These are phyloP conservation scores for Theretra japonica DNA, from an alignment of 2,888 invertebrate species.

Conservation along the genomic window DNA sequence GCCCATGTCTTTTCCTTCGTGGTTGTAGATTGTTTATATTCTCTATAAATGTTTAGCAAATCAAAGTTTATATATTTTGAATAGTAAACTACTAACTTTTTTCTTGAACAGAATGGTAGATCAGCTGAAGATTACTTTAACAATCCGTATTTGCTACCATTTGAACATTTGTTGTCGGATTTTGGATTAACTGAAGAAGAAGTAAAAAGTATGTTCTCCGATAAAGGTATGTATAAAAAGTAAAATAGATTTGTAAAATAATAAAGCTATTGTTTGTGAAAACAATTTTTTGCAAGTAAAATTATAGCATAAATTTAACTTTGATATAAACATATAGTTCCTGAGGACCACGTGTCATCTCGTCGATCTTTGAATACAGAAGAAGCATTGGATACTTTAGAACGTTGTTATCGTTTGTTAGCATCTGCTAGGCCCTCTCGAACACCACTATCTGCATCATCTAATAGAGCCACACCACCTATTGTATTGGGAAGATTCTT, in stretches of 20 bases:
- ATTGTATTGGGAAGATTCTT: constrained; percentile 89
- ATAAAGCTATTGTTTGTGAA: background rate
- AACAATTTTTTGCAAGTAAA: background rate
- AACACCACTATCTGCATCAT: constrained; percentile 85
- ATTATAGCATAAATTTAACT: constrained; percentile 18
- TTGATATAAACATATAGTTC: constrained; percentile 82
- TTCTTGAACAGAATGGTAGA: constrained; percentile 86
- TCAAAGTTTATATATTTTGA: background rate
- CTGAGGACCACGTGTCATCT: constrained; percentile 90
- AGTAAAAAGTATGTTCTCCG: constrained; percentile 88
- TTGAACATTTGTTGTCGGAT: constrained; percentile 87
- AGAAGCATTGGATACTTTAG: constrained; percentile 89
- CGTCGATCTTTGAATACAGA: constrained; percentile 88
- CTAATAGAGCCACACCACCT: constrained; percentile 82
- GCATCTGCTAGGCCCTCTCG: constrained; percentile 85
- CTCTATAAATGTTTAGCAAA: background rate
- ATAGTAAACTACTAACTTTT: constrained; percentile 28
- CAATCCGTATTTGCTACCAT: constrained; percentile 87
- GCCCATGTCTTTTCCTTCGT: background rate
- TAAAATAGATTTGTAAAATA: constrained; percentile 25
- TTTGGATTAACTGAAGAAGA: constrained; percentile 88
- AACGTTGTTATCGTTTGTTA: constrained; percentile 90
- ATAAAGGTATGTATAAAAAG: constrained; percentile 87
- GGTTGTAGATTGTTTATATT: background rate
- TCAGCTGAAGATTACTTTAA: constrained; percentile 92